These are phyloP conservation scores for Salvator merianae DNA, from an alignment of 2,113 vertebrate species.

Conservation along the genomic window DNA sequence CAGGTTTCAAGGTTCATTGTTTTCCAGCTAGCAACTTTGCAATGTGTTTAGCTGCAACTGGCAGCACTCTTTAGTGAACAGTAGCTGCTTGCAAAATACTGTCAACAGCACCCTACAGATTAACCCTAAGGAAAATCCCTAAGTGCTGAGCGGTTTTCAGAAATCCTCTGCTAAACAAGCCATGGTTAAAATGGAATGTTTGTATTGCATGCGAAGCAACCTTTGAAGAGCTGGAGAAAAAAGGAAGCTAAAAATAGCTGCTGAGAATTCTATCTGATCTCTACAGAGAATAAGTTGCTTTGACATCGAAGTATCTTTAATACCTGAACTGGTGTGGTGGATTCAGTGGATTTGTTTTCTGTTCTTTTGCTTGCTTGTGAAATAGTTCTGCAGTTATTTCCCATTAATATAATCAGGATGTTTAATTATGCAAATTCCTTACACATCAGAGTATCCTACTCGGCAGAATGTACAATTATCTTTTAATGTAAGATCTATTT, in stretches of 20 bases:
- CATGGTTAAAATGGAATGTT: slow-evolving; percentile 8
- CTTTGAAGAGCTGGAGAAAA: background rate
- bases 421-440: slow-evolving; percentile 32
- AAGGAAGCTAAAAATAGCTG: slow-evolving; percentile 5
- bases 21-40: background rate
- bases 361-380: background rate
- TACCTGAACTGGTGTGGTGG: background rate
- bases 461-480: slow-evolving; percentile 20
- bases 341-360: background rate
- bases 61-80: background rate
- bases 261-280: slow-evolving; percentile 16
- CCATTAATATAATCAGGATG: slow-evolving; percentile 14
- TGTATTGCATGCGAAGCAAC: slow-evolving; percentile 4
- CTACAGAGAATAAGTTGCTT: slow-evolving; percentile 1
- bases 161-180: slow-evolving; percentile 23
- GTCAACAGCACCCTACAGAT: slow-evolving; percentile 14
- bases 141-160: slow-evolving; percentile 10
- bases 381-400: slow-evolving; percentile 1
- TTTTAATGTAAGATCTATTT: slow-evolving; percentile 25
- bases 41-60: background rate
- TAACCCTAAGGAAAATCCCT: slow-evolving; percentile 20
- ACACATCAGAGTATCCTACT: background rate
- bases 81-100: background rate
- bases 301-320: slow-evolving; percentile 1
- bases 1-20: background rate